A percentile compares a stretch with the other conserved stretches of the same genome.
These are phyloP conservation scores for Chaetogeoica ovagalla DNA, from an alignment of 2,888 invertebrate genomes.

Conservation along the genomic window DNA sequence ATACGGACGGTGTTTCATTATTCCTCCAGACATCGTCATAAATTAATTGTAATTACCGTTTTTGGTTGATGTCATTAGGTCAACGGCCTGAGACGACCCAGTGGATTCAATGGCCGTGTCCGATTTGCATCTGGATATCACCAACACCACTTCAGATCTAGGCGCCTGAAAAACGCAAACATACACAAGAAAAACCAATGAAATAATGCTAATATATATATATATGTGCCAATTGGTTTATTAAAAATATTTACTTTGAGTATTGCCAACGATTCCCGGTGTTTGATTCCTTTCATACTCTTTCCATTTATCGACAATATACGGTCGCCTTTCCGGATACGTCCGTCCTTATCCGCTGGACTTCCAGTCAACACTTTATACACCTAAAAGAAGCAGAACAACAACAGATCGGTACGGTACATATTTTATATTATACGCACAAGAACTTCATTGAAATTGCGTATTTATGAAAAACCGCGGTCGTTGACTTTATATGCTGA, in stretches of 20 bases:
- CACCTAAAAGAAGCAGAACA: slow-evolving; percentile 67
- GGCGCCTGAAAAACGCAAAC: slow-evolving; percentile 66
- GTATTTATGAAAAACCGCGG: too few species aligned
- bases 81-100: slow-evolving; percentile 56
- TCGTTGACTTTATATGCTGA: too few species aligned
- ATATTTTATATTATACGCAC: too few species aligned
- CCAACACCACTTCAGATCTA: slow-evolving; percentile 76
- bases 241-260: slow-evolving; percentile 64
- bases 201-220: too few species aligned
- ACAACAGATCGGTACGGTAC: too few species aligned
- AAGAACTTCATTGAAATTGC: too few species aligned
- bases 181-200: neutral
- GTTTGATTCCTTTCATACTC: slow-evolving; percentile 79
- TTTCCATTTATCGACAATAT: slow-evolving; percentile 87
- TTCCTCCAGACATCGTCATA: too few species aligned
- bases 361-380: slow-evolving; percentile 85
- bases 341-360: slow-evolving; percentile 83
- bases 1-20: too few species aligned
- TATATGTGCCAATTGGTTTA: neutral
- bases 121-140: slow-evolving; percentile 64
- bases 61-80: slow-evolving; percentile 46
- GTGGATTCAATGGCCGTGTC: slow-evolving; percentile 32
- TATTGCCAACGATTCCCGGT: slow-evolving; percentile 82
- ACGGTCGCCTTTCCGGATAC: slow-evolving; percentile 83
- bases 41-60: slow-evolving; percentile 21